Evolutionary conservation across 2,888 invertebrate genomes (phyloP).

Genomic region (Entomobrya proxima): DNA sequence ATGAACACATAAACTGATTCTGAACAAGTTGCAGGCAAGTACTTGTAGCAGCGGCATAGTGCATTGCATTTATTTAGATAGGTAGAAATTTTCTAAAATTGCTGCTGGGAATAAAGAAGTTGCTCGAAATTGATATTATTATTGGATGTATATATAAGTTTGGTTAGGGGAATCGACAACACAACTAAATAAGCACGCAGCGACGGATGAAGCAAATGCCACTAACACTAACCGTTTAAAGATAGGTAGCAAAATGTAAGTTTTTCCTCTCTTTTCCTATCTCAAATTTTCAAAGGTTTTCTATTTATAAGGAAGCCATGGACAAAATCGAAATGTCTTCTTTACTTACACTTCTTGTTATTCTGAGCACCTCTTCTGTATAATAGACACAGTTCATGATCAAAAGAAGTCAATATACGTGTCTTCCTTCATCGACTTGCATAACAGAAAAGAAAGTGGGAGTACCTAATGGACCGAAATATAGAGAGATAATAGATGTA

Average conservation of each 20-base stretch:
- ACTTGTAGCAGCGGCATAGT: neutral
- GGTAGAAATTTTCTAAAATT: slow-evolving; percentile 48
- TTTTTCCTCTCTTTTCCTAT: slow-evolving; percentile 13
- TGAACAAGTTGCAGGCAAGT: neutral
- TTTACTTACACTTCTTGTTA: slow-evolving; percentile 54
- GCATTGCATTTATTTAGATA: neutral
- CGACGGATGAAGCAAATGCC: neutral
- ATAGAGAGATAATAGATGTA: slow-evolving; percentile 33
- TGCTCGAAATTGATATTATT: slow-evolving; percentile 33
- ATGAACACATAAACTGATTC: slow-evolving; percentile 36
- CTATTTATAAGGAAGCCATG: slow-evolving; percentile 10
- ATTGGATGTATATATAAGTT: neutral
- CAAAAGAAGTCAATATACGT: neutral
- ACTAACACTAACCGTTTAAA: slow-evolving; percentile 56
- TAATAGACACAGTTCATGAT: slow-evolving; percentile 30
- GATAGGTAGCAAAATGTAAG: slow-evolving; percentile 35
- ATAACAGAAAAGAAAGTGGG: neutral
- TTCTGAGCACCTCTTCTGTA: slow-evolving; percentile 3
- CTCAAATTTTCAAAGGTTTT: slow-evolving; percentile 36
- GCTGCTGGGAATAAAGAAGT: slow-evolving; percentile 64
- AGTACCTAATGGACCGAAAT: slow-evolving; percentile 12
- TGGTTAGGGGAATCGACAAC: neutral
- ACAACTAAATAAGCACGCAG: slow-evolving; percentile 54
- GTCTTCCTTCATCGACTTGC: neutral
- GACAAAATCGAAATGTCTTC: slow-evolving; percentile 60